Evolutionary conservation across 2,113 vertebrate species (phyloP), one percentile per base, ranked within the genome.

Genomic region (Microcebus ravelobensis): DNA sequence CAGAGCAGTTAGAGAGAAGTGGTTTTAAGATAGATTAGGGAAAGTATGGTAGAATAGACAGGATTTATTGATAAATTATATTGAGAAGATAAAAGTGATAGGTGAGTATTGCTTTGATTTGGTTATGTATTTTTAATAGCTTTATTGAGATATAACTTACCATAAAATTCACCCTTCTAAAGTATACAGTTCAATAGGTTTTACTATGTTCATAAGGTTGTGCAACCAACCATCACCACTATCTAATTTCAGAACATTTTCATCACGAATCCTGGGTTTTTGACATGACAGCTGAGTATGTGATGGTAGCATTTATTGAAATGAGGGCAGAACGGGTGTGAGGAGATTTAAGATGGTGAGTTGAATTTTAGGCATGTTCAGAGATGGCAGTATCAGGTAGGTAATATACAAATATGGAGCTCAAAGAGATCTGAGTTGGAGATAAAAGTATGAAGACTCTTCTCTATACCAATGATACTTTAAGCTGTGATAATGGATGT

Each of bases 321-420:
- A 82, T 86, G 34, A 45, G 34, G 31, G 8, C 23, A 59, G 50
- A 83, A 68, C 14, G 36, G 73, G 23, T 87, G 13, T 79, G 61
- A 65, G n/a, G 85, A 87, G n/a, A n/a, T 79, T 36, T 52, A 90
- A 74, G 27, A 73, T 81, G 23, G 14, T 83, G 81, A 82, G 20
- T 79, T 96, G 61, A 11, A 52, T 90, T 97, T 96, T 83, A 90
- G 48, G 8, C 76, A 55, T 86, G 52, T 87, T 87, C 48, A 76
- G 71, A 63, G 36, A 39, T 81, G 25, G 15, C 52, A 77, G 0
- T 95, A 52, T 92, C 21, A 77, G 55, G 20, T 81, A 70, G 11
- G 17, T 87, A 23, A 45, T 52, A 45, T 4, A 20, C 20, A 85
- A 76, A 42, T 65, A 31, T 13, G 45, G 45, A 65, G 45, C 70